phyloP scores from a whole-genome alignment of 2,113 vertebrate species.

The Labeo rohita region DNA sequence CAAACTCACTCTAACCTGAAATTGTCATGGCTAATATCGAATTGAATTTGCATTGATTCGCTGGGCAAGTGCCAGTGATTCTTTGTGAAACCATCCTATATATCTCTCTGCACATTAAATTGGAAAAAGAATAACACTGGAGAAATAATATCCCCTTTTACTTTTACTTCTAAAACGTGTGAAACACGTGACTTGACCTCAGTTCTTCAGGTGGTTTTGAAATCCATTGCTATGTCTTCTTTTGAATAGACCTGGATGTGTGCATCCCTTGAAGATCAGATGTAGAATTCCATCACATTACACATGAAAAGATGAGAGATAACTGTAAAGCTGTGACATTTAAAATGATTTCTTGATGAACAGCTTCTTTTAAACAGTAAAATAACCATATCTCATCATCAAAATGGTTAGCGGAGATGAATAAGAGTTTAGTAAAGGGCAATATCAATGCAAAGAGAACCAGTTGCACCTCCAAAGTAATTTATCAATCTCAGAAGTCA shows the following conservation, averaged over 20 bases:
- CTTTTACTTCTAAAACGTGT: neutral
- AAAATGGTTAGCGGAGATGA: neutral
- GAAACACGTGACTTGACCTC: neutral
- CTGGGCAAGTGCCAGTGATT: neutral
- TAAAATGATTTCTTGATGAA: neutral
- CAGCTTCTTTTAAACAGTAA: neutral
- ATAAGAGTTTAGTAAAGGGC: neutral
- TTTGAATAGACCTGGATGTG: neutral
- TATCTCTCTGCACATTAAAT: neutral
- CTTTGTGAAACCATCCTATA: neutral
- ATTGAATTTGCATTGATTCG: too few relatives aligned
- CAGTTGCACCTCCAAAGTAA: neutral
- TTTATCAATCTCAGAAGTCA: neutral
- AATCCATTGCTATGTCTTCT: neutral
- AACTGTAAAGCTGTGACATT: conserved; percentile 10
- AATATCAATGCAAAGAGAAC: neutral
- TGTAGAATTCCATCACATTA: neutral
- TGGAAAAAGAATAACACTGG: neutral
- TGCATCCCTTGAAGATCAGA: conserved; percentile 10
- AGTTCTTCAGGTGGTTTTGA: neutral
- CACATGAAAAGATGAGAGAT: neutral
- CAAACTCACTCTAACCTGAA: too few relatives aligned
- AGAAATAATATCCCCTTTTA: neutral
- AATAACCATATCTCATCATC: neutral
- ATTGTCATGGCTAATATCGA: too few relatives aligned